Base-by-base conservation (phyloP, 2,888 invertebrate species). In the Sicus ferrugineus region DNA sequence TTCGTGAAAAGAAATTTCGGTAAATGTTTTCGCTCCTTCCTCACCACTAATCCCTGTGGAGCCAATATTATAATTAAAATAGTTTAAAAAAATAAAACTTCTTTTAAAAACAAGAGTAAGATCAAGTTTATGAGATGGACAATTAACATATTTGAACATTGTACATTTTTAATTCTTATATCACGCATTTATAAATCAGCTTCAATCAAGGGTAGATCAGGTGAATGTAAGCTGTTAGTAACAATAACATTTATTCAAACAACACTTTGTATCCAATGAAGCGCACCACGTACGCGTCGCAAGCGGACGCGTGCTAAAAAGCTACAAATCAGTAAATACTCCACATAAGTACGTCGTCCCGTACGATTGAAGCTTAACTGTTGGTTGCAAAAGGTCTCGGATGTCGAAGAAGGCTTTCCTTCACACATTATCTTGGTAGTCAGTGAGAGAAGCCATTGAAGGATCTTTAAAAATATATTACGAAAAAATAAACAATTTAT, bases 361-460 rank as follows among this genome's bases (percentile, higher is more conserved):
- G 70, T 73, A 34, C 74, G 58, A 28, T 70, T 78, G 67, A 76
- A 78, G 26, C 73, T 70, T 30, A 74, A 54, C 28, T 70, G 68
- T 34, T 66, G 69, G 11, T 61, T 52, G 19, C 38, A 52, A 1
- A 54, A 30, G 11, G 48, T 38, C 16, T 31, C n/a, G 7, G 65
- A 28, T 14, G 50, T 26, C 3, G 34, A 38, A 42, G 56, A 28
- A 19, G 86, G 77, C 28, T 86, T 86, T 62, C 89, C 88, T 79
- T 92, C 91, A 78, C 90, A 92, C 71, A 93, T 87, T 19, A 92
- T 88, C 86, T 93, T 93, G 9, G 92, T 91, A 1, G 92, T 91
- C 34, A 93, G 85, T 71, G 90, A 90, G 73, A 93, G 85, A 38
- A 93, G 86, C 92, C 92, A 93, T 78, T 92, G 91, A 67, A 92